A percentile compares a stretch with the other conserved stretches of the same genome.
Conservation (phyloP, 2,888 invertebrate species). For the Carpatolechia fugitivella region DNA sequence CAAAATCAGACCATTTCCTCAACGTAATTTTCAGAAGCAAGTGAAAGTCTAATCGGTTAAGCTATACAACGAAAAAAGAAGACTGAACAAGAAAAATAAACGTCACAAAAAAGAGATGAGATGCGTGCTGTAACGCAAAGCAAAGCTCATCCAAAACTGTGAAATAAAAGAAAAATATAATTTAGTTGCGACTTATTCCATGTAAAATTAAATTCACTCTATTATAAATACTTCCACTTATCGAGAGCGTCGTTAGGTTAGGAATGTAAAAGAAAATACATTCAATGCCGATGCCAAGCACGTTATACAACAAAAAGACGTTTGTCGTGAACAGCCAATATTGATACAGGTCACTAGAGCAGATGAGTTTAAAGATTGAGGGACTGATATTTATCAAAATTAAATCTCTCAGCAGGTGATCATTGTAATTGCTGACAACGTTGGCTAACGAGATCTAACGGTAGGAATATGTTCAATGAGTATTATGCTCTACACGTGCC, state of each 20-base stretch:
- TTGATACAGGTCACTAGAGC: slow-evolving; percentile 61
- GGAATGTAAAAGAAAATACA: slow-evolving; percentile 19
- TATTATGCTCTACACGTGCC: slow-evolving; percentile 5
- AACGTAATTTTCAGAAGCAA: neutral
- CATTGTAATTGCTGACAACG: slow-evolving; percentile 46
- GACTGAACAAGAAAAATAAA: slow-evolving; percentile 17
- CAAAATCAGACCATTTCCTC: neutral
- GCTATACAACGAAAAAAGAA: slow-evolving; percentile 31
- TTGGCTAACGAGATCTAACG: slow-evolving; percentile 30
- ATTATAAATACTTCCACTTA: neutral
- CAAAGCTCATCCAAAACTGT: too few species aligned
- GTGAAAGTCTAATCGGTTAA: slow-evolving; percentile 23
- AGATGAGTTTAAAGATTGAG: slow-evolving; percentile 50
- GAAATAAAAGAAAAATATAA: too few species aligned
- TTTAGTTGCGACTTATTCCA: too few species aligned
- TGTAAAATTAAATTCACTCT: too few species aligned
- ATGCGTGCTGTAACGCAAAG: neutral
- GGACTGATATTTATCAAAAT: slow-evolving; percentile 64
- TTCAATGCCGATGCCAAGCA: slow-evolving; percentile 35
- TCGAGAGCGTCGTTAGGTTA: neutral
- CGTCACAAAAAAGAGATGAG: neutral
- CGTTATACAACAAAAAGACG: slow-evolving; percentile 38
- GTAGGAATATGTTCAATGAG: slow-evolving; percentile 12
- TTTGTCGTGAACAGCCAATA: slow-evolving; percentile 50
- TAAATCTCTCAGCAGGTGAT: slow-evolving; percentile 64